Base-by-base conservation (phyloP, 2,797 vertebrate species). In the Neosilurus hyrtlii region DNA sequence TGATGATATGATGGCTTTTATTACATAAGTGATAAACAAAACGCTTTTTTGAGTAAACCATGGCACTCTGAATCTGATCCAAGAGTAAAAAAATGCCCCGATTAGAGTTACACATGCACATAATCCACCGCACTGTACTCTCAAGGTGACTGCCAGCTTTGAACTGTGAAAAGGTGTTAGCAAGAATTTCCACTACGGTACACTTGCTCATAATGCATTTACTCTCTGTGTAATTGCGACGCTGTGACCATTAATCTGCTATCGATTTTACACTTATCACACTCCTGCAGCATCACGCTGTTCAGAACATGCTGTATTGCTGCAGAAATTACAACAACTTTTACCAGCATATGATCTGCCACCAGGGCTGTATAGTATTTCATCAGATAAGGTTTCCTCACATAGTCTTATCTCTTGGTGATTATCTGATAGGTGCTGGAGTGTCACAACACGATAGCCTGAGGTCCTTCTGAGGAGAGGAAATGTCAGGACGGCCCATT, bases 261-360 rank as follows among this genome's bases (percentile, higher is more conserved):
- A 80, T 80, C 63, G 78, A 80, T 80, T 81, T 84, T 75, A 66
- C 78, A 84, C 83, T 75, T 67, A 84, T 84, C 83, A n/a, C 63
- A 35, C 18, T 65, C 71, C 78, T 67, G 4, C 51, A 84, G 63
- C 70, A 65, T 74, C 70, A 80, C 30, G 15, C 61, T 26, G 37
- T 26, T 24, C 2, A 61, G 78, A 75, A 61, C 54, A 12, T 54
- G 54, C 24, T 70, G 52, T 66, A 51, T 59, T 57, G 63, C 77
- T 74, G 30, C 68, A 63, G 82, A 65, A 73, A 83, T 79, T 56
- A 76, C 57, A 62, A 61, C 67, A 67, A 59, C 72, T 81, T 81
- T 81, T 52, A 52, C 49, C 56, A 12, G 63, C 30, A 51, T 84
- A 62, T 62, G 63, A 76, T 79, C 22, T 62, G 83, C 68, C 8